These are phyloP conservation scores for Chitala chitala DNA, from an alignment of 2,113 vertebrate species.

Conservation along the genomic window DNA sequence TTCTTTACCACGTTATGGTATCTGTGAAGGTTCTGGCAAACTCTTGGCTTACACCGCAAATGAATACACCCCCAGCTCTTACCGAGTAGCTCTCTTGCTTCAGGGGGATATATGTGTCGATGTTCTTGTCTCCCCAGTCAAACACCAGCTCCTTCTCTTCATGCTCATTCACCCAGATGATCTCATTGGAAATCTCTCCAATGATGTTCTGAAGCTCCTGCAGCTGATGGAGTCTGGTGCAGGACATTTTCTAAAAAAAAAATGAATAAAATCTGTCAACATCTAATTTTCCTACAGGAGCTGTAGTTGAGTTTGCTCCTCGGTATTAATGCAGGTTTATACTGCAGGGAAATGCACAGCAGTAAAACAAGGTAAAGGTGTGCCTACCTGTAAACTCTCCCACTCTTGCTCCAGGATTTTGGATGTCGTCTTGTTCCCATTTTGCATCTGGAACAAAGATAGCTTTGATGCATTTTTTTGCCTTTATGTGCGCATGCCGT, in stretches of 20 bases:
- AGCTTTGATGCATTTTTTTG: neutral
- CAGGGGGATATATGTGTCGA: constrained; percentile 72
- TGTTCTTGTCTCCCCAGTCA: constrained; percentile 92
- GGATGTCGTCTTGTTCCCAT: constrained; percentile 67
- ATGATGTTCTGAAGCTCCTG: constrained; percentile 84
- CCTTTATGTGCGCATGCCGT: neutral
- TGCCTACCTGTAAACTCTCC: constrained; percentile 78
- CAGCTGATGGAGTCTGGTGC: constrained; percentile 72
- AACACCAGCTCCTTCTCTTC: constrained; percentile 94
- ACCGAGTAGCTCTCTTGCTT: constrained; percentile 95
- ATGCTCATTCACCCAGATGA: constrained; percentile 96
- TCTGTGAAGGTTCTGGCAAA: neutral
- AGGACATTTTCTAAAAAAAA: constrained; percentile 76
- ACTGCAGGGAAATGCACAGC: too few relatives aligned
- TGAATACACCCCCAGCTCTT: constrained; percentile 37
- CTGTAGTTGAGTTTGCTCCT: neutral
- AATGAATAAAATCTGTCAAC: neutral
- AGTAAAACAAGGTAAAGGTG: too few relatives aligned
- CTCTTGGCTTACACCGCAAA: too few relatives aligned
- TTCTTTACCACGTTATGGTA: neutral
- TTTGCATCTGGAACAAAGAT: constrained; percentile 31
- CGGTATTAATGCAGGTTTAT: neutral
- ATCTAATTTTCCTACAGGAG: neutral
- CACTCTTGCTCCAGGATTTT: constrained; percentile 83
- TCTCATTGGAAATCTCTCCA: constrained; percentile 79